A percentile compares a stretch with the other conserved stretches of the same genome.
These are phyloP conservation scores for Junonia oenone DNA, from an alignment of 2,888 invertebrate species.

Conservation along the genomic window DNA sequence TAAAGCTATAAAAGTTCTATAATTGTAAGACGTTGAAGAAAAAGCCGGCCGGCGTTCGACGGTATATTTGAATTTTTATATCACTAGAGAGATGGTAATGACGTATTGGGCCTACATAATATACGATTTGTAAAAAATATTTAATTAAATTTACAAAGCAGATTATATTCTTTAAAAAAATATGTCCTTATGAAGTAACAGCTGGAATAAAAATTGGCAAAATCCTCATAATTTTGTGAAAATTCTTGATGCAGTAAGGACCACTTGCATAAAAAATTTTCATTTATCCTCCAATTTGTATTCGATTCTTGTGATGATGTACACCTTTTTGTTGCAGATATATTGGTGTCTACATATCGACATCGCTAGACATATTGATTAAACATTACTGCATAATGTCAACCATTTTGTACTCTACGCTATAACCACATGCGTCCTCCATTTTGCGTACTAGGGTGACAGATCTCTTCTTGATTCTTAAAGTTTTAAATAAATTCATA, in stretches of 20 bases:
- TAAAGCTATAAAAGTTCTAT: neutral
- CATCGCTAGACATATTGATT: constrained; percentile 51
- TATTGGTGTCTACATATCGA: constrained; percentile 11
- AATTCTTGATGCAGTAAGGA: neutral
- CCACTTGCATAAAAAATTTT: neutral
- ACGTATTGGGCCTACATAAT: no score
- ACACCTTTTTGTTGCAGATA: constrained; percentile 17
- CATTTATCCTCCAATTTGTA: neutral
- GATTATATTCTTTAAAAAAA: no score
- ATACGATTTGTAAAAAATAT: no score
- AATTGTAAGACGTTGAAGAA: no score
- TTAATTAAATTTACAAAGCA: no score
- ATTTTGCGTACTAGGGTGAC: constrained; percentile 41
- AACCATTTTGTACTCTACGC: constrained; percentile 57
- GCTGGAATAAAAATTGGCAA: no score
- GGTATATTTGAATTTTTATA: neutral
- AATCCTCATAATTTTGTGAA: no score
- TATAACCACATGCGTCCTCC: constrained; percentile 47
- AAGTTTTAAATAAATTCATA: neutral
- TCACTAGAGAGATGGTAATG: no score
- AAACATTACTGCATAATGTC: constrained; percentile 58
- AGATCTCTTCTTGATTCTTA: neutral
- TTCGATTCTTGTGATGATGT: neutral
- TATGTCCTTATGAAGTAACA: no score
- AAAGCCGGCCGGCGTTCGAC: constrained; percentile 25